Base-by-base conservation (phyloP, 1,140 invertebrate species). In the Trichogramma pretiosum region DNA sequence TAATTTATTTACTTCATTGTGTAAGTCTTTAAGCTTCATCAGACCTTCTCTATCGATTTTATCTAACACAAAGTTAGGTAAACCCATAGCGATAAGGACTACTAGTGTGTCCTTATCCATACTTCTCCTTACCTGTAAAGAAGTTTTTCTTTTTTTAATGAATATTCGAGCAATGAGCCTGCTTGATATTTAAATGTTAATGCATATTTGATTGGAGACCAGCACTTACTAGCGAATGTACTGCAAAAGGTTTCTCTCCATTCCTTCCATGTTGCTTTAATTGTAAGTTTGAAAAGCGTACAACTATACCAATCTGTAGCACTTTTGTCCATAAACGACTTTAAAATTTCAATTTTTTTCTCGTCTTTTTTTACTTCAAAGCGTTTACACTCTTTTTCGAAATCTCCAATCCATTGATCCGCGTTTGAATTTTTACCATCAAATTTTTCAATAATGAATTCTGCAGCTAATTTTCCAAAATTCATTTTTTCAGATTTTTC, bases 321-420 rank as follows among this genome's bases (percentile, higher is more conserved):
- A 32, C 41, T 28, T 16, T 44, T 44, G 7, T 44, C 41, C 41
- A 44, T 44, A 23, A 40, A 40, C 14, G 16, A 40, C 22, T 22
- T 40, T 3, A 40, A 40, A 2, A 40, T 17, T 40, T 16, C 22
- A 44, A 44, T 44, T 3, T 44, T 30, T 3, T 44, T 30, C 26
- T 30, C 26, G 13, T 30, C 13, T 30, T 30, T 30, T 9, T 30
- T 13, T 9, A 30, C 26, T 30, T 30, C 26, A n/a, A n/a, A n/a
- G n/a, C n/a, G n/a, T n/a, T n/a, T n/a, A n/a, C n/a, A n/a, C n/a
- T n/a, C n/a, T n/a, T 30, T 30, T 30, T 30, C 26, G 13, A 30
- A 30, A 13, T 7, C 7, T 9, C 8, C 13, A 8, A 8, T 30
- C 26, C 26, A 30, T 30, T 30, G 7, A 30, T 9, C 26, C 7